A percentile compares a stretch with the other conserved stretches of the same genome.
Conservation (phyloP, 2,888 invertebrate genomes). For the Yponomeuta evonymella region DNA sequence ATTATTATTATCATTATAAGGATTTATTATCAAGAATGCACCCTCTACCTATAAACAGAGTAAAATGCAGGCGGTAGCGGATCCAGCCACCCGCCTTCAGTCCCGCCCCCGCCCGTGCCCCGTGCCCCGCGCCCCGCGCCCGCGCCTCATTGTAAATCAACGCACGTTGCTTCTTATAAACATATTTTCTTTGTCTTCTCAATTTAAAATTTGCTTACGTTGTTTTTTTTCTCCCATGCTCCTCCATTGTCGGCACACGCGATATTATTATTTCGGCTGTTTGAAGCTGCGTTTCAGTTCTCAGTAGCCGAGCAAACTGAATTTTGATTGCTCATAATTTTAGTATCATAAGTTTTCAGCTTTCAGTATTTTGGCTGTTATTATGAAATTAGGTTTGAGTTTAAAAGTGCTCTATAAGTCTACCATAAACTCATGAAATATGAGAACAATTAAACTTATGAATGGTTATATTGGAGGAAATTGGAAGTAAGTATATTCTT, state of each 20-base stretch:
- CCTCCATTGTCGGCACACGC: neutral
- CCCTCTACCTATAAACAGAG: too few species aligned
- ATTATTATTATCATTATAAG: too few species aligned
- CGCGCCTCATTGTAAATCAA: slow-evolving; percentile 58
- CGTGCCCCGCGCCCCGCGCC: slow-evolving; percentile 19
- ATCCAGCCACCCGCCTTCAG: neutral
- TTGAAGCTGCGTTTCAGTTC: neutral
- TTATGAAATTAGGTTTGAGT: neutral
- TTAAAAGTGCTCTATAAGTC: neutral
- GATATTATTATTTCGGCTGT: neutral
- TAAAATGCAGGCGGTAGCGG: neutral
- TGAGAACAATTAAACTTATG: too few species aligned
- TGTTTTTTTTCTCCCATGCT: slow-evolving; percentile 23
- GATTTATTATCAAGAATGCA: too few species aligned
- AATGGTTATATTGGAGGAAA: too few species aligned
- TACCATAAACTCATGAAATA: neutral
- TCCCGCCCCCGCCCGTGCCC: slow-evolving; percentile 23
- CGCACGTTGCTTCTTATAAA: slow-evolving; percentile 65
- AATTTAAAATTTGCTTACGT: slow-evolving; percentile 54
- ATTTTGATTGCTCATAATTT: too few species aligned
- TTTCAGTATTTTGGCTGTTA: neutral
- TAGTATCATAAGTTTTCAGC: too few species aligned
- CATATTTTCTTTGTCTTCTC: slow-evolving; percentile 64
- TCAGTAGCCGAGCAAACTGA: neutral
- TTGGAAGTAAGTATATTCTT: too few species aligned